These are phyloP conservation scores for Scylla paramamosain DNA, from an alignment of 1,140 invertebrate genomes.

Conservation along the genomic window DNA sequence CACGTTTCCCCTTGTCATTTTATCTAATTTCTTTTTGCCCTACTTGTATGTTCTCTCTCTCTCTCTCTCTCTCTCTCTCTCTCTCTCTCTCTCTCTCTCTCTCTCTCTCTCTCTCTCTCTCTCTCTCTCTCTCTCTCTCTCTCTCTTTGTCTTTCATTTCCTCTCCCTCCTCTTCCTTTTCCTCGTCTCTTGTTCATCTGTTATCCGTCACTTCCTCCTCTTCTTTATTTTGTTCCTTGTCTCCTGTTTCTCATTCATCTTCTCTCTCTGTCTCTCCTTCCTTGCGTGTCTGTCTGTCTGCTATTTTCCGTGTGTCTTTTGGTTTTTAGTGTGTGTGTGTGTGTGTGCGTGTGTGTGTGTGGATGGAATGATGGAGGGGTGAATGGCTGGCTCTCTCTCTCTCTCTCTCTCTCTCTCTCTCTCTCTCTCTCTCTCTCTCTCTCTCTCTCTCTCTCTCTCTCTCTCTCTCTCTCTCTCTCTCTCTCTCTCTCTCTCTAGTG, in stretches of 20 bases:
- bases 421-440: slow-evolving; percentile 55
- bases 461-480: slow-evolving; percentile 44
- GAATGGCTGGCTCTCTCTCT: background rate
- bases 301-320: too few species aligned
- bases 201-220: background rate
- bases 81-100: background rate
- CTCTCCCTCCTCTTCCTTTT: background rate
- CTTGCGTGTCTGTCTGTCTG: background rate
- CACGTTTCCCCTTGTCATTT: too few species aligned
- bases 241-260: background rate
- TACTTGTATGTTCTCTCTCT: too few species aligned
- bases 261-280: background rate
- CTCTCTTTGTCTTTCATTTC: background rate
- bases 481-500: background rate
- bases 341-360: too few species aligned
- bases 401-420: slow-evolving; percentile 53
- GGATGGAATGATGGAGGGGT: background rate
- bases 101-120: background rate
- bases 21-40: too few species aligned
- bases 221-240: background rate
- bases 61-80: background rate
- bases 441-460: slow-evolving; percentile 55
- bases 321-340: too few species aligned
- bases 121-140: background rate
- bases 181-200: background rate